Percentiles rank a stretch among this genome's conserved stretches.
These are phyloP conservation scores for Phalloptychus januarius DNA, from an alignment of 2,797 vertebrate species.

Conservation along the genomic window DNA sequence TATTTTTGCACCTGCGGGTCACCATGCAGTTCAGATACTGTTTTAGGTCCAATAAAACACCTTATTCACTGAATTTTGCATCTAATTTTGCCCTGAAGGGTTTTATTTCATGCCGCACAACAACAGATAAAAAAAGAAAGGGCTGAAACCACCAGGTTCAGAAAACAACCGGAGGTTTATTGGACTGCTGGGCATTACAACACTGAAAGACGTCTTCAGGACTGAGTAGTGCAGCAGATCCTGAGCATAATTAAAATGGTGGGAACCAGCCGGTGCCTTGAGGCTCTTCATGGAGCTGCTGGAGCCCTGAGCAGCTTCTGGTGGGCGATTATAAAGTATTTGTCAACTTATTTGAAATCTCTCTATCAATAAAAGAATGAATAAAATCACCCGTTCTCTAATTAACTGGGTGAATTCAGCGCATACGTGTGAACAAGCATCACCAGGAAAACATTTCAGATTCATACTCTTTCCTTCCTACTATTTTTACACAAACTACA, in stretches of 20 bases:
- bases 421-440: neutral
- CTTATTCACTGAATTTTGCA: neutral
- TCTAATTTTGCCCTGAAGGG: neutral
- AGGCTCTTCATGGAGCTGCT: neutral
- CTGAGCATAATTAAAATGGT: neutral
- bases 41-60: neutral
- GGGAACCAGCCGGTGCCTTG: neutral
- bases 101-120: neutral
- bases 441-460: neutral
- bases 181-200: too few relatives aligned
- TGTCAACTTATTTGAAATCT: neutral
- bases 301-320: neutral
- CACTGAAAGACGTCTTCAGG: neutral
- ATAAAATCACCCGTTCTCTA: neutral
- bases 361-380: neutral
- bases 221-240: neutral
- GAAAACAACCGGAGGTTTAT: neutral
- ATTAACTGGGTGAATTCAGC: neutral
- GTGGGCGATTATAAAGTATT: neutral
- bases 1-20: neutral
- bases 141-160: neutral
- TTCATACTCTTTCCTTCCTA: too few relatives aligned
- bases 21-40: constrained; percentile 16
- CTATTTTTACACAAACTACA: too few relatives aligned
- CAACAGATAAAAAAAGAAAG: neutral